Base-by-base conservation (phyloP, 2,797 vertebrate genomes). In the Cyprinella venusta region DNA sequence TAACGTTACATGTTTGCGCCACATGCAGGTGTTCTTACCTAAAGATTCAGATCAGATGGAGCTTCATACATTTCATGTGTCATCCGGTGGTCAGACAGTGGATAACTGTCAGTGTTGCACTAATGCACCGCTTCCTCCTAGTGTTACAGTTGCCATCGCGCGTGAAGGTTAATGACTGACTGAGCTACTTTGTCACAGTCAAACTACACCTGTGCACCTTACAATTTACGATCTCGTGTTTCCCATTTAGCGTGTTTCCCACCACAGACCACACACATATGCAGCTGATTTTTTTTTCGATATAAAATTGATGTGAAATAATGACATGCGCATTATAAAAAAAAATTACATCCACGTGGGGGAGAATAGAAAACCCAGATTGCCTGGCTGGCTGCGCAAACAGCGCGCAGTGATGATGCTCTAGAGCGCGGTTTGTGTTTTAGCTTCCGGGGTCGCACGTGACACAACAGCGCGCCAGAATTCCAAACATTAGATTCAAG, bases 401-500 rank as follows among this genome's bases (percentile, higher is more conserved):
- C 10, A 30, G 50, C 1, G 24, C 50, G 63, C 48, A 24, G 48
- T 8, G 72, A 68, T 82, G 72, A 76, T 9, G 48, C 63, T 36
- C 21, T 4, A 0, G 15, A 82, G 21, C 16, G 6, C 19, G 10
- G 84, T 79, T 87, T 90, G 85, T 81, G 72, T 80, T 82, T 64
- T 77, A 18, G n/a, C 90, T 93, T 94, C 93, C 92, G 92, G 88
- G 89, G 45, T 87, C 76, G 19, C 33, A 4, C 5, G 5, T 59
- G 70, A 67, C 12, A 24, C 26, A 36, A 9, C 12, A 30, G 36
- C 74, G 71, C 80, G 81, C 72, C 81, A 82, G 5, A 56, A 69
- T 83, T 76, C 24, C 1, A 68, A 82, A 30, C 61, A 10, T 40
- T 80, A 2, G 7, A 15, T 75, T 54, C 1, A 10, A 26, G 21